phyloP scores from a whole-genome alignment of 2,113 vertebrate genomes.

The Eretmochelys imbricata region DNA sequence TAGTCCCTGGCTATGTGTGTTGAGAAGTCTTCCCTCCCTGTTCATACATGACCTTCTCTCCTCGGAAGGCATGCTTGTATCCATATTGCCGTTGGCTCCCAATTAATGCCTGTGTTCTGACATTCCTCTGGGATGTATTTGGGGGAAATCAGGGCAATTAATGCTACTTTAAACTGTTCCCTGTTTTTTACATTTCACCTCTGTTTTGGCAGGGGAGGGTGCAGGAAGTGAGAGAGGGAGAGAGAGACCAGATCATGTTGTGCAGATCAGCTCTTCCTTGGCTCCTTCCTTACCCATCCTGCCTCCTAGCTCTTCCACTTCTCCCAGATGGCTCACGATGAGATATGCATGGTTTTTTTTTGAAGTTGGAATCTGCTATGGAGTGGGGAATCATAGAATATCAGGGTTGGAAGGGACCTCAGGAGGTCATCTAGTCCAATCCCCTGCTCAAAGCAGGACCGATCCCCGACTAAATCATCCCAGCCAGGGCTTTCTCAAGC shows the following conservation, averaged over 20 bases:
- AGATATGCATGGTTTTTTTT: background rate
- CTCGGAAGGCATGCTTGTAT: fast-evolving
- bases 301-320: background rate
- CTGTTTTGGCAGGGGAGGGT: background rate
- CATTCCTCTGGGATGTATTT: background rate
- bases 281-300: background rate
- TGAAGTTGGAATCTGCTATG: background rate
- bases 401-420: no score
- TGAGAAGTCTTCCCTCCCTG: background rate
- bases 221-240: background rate
- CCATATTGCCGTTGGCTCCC: fast-evolving
- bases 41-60: background rate
- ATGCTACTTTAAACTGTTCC: background rate
- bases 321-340: background rate
- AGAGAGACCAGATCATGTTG: background rate
- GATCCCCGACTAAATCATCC: no score
- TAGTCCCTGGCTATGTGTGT: background rate
- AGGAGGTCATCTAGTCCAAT: no score
- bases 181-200: fast-evolving
- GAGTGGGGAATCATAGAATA: background rate
- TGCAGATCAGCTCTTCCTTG: background rate
- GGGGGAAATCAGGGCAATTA: background rate
- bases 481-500: no score
- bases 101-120: background rate
- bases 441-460: no score